Conservation (phyloP, 2,888 invertebrate genomes). For the Calameuta pallipes region DNA sequence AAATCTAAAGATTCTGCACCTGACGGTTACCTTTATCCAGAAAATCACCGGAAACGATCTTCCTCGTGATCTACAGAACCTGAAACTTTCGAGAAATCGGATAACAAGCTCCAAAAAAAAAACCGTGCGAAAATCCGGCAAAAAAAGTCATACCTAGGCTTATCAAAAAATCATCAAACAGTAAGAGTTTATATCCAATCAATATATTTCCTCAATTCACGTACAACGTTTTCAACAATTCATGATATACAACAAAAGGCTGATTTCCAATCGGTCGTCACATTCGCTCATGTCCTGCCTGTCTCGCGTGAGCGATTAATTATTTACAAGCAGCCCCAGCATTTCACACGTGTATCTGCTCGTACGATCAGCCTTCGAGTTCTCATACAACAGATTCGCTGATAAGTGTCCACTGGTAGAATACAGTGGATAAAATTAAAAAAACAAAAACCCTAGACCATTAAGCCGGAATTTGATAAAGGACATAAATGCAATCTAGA, state of each 20-base stretch:
- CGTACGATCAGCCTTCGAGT: slow-evolving; percentile 24
- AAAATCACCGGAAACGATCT: slow-evolving; percentile 25
- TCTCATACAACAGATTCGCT: neutral
- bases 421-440: neutral
- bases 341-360: slow-evolving; percentile 37
- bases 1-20: slow-evolving; percentile 14
- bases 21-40: slow-evolving; percentile 26
- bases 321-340: slow-evolving; percentile 38
- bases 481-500: neutral
- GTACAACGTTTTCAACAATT: neutral
- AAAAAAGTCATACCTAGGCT: neutral
- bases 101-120: slow-evolving; percentile 22
- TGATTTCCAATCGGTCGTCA: too few species aligned
- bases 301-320: slow-evolving; percentile 34
- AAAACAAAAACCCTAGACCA: neutral
- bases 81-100: slow-evolving; percentile 28
- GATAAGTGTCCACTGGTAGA: neutral
- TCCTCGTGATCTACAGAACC: slow-evolving; percentile 27
- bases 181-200: neutral
- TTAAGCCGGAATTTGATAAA: neutral
- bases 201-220: too few species aligned
- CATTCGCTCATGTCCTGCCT: slow-evolving; percentile 3
- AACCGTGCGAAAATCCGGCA: neutral
- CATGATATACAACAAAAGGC: too few species aligned
- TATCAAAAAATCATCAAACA: neutral